Percentiles rank a stretch among this genome's conserved stretches.
Conservation (phyloP, 2,888 invertebrate genomes). For the Morpho deidamia region DNA sequence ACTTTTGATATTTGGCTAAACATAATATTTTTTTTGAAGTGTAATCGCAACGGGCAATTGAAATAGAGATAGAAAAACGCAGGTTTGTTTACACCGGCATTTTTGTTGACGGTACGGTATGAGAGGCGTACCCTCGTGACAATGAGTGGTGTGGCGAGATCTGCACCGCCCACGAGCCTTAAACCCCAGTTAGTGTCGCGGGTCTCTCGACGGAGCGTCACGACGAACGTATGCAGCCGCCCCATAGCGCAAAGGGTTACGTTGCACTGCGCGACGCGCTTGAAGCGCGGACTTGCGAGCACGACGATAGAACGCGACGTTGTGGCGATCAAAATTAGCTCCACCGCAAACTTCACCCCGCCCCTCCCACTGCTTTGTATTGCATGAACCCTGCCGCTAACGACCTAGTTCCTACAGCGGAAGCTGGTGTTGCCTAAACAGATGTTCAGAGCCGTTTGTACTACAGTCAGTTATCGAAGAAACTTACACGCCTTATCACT, state of each 20-base stretch:
- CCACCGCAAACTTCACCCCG: conserved; percentile 50
- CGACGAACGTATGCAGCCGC: conserved; percentile 86
- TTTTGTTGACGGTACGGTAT: conserved; percentile 23
- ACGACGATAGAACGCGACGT: conserved; percentile 65
- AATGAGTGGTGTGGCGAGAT: conserved; percentile 91
- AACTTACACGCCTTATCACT: no score
- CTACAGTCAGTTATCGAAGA: no score
- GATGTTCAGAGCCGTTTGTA: conserved; percentile 27
- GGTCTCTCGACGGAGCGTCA: conserved; percentile 84
- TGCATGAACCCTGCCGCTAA: conserved; percentile 61
- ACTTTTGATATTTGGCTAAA: no score
- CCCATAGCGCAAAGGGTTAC: conserved; percentile 70
- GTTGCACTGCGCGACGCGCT: conserved; percentile 51
- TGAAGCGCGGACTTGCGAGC: conserved; percentile 49
- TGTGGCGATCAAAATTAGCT: conserved; percentile 64
- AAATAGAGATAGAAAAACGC: conserved; percentile 9
- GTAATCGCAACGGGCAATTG: no score
- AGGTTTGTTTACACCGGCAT: conserved; percentile 61
- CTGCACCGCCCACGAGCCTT: conserved; percentile 90
- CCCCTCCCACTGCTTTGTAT: conserved; percentile 43
- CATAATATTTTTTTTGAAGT: no score
- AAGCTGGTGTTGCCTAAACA: conserved; percentile 42
- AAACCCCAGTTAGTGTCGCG: conserved; percentile 90
- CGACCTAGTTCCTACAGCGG: conserved; percentile 66
- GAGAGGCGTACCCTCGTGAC: conserved; percentile 86